Base-by-base conservation (phyloP, 2,797 vertebrate species). In the Catharus ustulatus region DNA sequence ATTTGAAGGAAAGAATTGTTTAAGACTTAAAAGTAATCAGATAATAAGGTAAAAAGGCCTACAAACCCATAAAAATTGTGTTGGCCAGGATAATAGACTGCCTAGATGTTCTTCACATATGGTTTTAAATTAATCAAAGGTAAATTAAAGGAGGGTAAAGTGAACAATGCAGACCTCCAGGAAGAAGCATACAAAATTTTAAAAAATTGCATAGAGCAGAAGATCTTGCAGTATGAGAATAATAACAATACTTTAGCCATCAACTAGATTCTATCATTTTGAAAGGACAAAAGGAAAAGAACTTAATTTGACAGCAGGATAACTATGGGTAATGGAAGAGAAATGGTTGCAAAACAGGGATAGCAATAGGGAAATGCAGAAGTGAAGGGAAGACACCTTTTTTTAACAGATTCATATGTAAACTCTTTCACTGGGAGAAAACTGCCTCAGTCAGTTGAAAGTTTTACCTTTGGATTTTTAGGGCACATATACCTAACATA, bases 321-420 rank as follows among this genome's bases (percentile, higher is more conserved):
- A 76, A 52, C 23, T 59, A 36, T 23, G 11, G 12, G 10, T 15
- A 16, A 19, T 40, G n/a, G 24, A 81, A 48, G 5, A 67, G 9
- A 75, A 86, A n/a, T 10, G 4, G 16, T 5, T 69, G n/a, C 13
- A 48, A 48, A 93, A 40, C 9, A 68, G 11, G 14, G 3, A 71
- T 36, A 30, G 2, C 8, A 82, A 32, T 1, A 48, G 19, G 14
- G 79, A 84, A 92, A 80, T 30, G 6, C 0, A 3, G 30, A 8
- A 63, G 2, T 21, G 34, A 23, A 9, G 11, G 5, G 2, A 13
- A 57, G 12, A 19, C 1, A 8, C 3, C 6, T 30, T 19, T 34
- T 49, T 54, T 81, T 43, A 59, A 51, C 4, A 59, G 16, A 62
- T 54, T 21, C 3, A 5, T 42, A 8, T 23, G 6, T 58, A 11